Percentiles rank a stretch among this genome's conserved stretches.
phyloP scores from a whole-genome alignment of 23 tunicate genomes.

The Botrylloides violaceus region DNA sequence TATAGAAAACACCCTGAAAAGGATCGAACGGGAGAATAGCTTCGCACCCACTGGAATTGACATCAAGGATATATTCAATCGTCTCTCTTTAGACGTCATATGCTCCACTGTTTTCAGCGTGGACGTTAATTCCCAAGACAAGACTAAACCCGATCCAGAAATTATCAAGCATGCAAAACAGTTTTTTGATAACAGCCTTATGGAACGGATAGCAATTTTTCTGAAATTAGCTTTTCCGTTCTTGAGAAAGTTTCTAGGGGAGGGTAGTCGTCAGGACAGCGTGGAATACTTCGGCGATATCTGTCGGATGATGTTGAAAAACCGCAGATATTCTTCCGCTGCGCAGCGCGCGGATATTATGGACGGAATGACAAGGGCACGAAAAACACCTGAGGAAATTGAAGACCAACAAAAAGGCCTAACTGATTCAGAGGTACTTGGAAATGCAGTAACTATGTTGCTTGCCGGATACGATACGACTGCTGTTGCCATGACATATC shows the following conservation, averaged over 20 bases:
- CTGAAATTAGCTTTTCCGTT: background rate
- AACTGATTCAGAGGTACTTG: constrained; percentile 46
- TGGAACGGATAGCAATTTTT: background rate
- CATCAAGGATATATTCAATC: constrained; percentile 35
- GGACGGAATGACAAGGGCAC: background rate
- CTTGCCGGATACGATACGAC: constrained; percentile 82
- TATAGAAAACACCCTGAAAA: constrained; percentile 19
- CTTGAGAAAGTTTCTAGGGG: background rate
- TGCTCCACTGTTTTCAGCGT: constrained; percentile 75
- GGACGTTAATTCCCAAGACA: constrained; percentile 43
- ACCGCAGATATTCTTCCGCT: background rate
- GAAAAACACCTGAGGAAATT: background rate
- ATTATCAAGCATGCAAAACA: background rate
- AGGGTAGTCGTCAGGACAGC: background rate
- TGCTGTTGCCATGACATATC: constrained; percentile 38
- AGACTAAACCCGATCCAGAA: background rate
- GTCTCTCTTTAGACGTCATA: constrained; percentile 56
- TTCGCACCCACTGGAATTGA: constrained; percentile 31
- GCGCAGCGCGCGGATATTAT: background rate
- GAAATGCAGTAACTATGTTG: constrained; percentile 54
- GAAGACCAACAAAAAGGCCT: constrained; percentile 3
- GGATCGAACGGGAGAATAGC: background rate
- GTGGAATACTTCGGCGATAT: background rate
- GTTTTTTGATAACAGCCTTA: background rate
- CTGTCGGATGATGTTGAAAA: background rate